A percentile compares a stretch with the other conserved stretches of the same genome.
Conservation (phyloP, 2,113 vertebrate species). For the Zootoca vivipara region DNA sequence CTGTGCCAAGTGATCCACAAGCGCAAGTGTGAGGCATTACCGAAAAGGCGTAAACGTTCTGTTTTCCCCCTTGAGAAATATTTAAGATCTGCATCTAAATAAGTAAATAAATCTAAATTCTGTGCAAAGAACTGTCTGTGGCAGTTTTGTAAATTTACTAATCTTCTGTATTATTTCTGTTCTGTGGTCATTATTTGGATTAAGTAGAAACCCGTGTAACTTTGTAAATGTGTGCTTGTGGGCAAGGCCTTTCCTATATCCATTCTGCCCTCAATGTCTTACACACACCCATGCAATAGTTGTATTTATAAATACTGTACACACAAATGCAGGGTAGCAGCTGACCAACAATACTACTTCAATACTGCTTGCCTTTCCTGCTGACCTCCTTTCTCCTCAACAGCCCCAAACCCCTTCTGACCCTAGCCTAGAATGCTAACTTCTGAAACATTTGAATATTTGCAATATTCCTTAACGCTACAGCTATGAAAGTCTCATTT, state of each 20-base stretch:
- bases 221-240: background rate
- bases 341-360: no score
- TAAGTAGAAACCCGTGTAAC: background rate
- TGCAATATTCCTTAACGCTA: background rate
- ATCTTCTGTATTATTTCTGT: conserved; percentile 5
- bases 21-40: background rate
- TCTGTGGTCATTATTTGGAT: conserved; percentile 14
- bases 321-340: background rate
- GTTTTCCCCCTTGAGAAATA: background rate
- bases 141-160: background rate
- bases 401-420: background rate
- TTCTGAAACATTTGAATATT: background rate
- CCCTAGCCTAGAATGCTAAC: background rate
- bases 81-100: background rate
- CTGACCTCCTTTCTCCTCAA: background rate
- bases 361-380: background rate
- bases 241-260: background rate
- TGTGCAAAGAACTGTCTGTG: background rate
- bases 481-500: background rate
- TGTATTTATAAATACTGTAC: background rate
- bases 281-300: background rate
- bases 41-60: background rate
- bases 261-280: background rate
- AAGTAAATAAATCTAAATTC: background rate
- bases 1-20: conserved; percentile 1